These are phyloP conservation scores for Drosophila siamana DNA, from an alignment of 2,888 invertebrate species.

Conservation along the genomic window DNA sequence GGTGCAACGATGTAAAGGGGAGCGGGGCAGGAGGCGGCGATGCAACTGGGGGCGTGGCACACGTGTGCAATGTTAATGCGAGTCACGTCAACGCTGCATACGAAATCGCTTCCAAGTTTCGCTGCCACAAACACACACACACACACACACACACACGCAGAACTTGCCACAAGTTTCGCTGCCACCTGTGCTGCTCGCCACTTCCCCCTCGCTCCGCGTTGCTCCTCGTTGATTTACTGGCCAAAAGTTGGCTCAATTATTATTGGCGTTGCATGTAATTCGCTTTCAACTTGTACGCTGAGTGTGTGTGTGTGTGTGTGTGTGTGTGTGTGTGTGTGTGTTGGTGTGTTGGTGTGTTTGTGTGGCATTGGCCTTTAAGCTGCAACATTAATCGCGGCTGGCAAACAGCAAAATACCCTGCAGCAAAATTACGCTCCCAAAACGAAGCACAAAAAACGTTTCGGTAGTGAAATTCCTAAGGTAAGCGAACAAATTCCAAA, in stretches of 20 bases:
- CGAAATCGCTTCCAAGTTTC: conserved; percentile 68
- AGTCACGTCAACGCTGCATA: conserved; percentile 80
- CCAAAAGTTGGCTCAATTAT: conserved; percentile 62
- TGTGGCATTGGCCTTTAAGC: conserved; percentile 68
- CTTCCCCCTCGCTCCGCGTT: neutral
- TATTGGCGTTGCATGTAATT: conserved; percentile 49
- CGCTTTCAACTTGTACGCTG: conserved; percentile 1
- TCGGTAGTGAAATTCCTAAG: too few species aligned
- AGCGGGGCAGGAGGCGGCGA: neutral
- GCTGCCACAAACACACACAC: conserved; percentile 10
- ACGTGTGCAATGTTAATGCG: conserved; percentile 75
- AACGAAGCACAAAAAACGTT: too few species aligned
- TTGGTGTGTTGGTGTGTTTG: too few species aligned
- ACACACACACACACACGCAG: neutral
- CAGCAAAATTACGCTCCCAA: too few species aligned
- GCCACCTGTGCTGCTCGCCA: neutral
- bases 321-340: too few species aligned
- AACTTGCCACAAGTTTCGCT: conserved; percentile 44
- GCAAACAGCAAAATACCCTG: conserved; percentile 5
- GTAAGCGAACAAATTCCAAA: too few species aligned
- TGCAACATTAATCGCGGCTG: neutral
- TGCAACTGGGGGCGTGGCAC: conserved; percentile 49
- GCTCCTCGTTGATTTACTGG: conserved; percentile 14
- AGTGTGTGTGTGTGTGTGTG: too few species aligned
- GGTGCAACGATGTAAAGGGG: neutral